Evolutionary conservation across 2,888 invertebrate genomes (phyloP).

Genomic region (Rhabditoides inermis): DNA sequence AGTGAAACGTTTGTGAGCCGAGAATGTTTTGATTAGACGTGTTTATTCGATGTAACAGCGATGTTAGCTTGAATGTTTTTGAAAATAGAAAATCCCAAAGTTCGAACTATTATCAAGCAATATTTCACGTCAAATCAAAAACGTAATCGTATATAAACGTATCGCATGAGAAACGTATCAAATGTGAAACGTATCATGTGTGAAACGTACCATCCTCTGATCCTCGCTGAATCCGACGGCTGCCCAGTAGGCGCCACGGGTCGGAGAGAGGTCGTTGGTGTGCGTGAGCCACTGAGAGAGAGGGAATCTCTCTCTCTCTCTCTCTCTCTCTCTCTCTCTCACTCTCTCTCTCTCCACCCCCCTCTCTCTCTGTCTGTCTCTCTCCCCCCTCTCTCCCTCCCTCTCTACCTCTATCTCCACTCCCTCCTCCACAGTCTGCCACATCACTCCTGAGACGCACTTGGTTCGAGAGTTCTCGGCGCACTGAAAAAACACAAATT

Average conservation of each 20-base stretch:
- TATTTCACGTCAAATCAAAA: too few relatives aligned
- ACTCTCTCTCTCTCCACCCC: too few relatives aligned
- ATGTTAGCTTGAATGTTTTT: too few relatives aligned
- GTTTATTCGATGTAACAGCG: too few relatives aligned
- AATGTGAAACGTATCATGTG: background rate
- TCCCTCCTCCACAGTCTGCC: slow-evolving; percentile 30
- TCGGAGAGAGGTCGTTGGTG: slow-evolving; percentile 23
- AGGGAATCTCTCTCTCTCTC: too few relatives aligned
- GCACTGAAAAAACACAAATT: too few relatives aligned
- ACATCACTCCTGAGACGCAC: slow-evolving; percentile 31
- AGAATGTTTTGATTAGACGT: too few relatives aligned
- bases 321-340: background rate
- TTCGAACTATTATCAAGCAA: too few relatives aligned
- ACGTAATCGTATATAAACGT: background rate
- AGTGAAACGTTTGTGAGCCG: too few relatives aligned
- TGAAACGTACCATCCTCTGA: slow-evolving; percentile 28
- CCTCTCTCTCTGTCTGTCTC: background rate
- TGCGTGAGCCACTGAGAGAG: too few relatives aligned
- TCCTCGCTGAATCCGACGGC: slow-evolving; percentile 34
- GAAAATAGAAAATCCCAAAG: too few relatives aligned
- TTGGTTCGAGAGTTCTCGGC: slow-evolving; percentile 4
- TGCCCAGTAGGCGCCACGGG: slow-evolving; percentile 23
- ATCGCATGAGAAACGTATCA: background rate
- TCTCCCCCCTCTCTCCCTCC: background rate
- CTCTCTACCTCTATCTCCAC: slow-evolving; percentile 22